Conservation (phyloP, 2,113 vertebrate genomes). For the Sinocyclocheilus anophthalmus region DNA sequence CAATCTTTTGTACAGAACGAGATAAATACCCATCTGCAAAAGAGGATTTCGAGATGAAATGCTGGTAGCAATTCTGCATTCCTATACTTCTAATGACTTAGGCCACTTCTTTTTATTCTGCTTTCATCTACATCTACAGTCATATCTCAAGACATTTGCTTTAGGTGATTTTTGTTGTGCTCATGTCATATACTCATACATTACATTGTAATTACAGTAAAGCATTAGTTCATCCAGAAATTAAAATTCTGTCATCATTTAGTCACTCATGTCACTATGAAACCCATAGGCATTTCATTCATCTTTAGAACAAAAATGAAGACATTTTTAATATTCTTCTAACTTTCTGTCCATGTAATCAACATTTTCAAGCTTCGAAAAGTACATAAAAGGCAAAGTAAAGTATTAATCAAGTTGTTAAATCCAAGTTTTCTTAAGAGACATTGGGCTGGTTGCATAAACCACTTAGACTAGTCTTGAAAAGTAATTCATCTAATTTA, state of each 20-base stretch:
- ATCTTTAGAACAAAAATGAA: neutral
- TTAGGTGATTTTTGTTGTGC: neutral
- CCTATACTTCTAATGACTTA: neutral
- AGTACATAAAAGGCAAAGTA: neutral
- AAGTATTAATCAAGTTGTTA: neutral
- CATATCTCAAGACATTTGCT: neutral
- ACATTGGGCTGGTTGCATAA: too few species aligned
- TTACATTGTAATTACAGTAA: neutral
- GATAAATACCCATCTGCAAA: conserved; percentile 35
- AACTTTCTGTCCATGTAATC: neutral
- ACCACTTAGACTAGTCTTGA: too few species aligned
- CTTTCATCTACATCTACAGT: neutral
- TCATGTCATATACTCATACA: neutral
- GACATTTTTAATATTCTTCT: neutral
- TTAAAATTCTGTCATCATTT: neutral
- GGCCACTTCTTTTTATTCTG: neutral
- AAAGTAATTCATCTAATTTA: too few species aligned
- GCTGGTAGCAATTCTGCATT: neutral
- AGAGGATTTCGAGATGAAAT: conserved; percentile 14
- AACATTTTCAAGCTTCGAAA: neutral
- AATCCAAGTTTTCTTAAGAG: neutral
- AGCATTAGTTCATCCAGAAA: neutral
- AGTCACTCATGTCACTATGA: neutral
- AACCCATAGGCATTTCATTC: neutral
- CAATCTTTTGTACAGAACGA: conserved; percentile 32